Evolutionary conservation across 2,888 invertebrate species (phyloP).

Genomic region (Orthosia gracilis): DNA sequence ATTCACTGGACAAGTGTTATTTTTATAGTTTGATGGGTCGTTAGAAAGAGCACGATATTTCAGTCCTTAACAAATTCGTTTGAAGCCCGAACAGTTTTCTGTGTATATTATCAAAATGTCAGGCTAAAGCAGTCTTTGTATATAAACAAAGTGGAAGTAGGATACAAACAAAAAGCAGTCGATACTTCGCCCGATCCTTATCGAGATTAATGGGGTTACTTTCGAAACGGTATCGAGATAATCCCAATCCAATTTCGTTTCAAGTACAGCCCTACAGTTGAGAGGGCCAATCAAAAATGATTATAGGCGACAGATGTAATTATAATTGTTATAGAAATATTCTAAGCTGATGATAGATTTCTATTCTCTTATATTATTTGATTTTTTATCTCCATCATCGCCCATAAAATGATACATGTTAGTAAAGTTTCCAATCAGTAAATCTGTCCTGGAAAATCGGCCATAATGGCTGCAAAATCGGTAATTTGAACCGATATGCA

Average conservation of each 20-base stretch:
- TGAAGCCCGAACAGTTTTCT: not conserved
- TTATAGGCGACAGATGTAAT: conserved; percentile 70
- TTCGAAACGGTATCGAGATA: conserved; percentile 70
- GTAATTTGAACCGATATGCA: conserved; percentile 57
- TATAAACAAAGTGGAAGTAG: conserved; percentile 48
- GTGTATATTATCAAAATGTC: too few relatives aligned
- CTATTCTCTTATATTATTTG: conserved; percentile 1
- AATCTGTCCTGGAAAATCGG: conserved; percentile 47
- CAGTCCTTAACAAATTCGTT: not conserved
- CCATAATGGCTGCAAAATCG: conserved; percentile 50
- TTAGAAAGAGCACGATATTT: too few relatives aligned
- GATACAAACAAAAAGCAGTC: conserved; percentile 63
- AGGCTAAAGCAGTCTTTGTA: conserved; percentile 14
- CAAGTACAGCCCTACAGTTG: conserved; percentile 70
- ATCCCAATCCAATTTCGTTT: conserved; percentile 76
- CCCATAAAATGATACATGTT: conserved; percentile 23
- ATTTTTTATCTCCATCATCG: not conserved
- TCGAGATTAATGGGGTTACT: conserved; percentile 71
- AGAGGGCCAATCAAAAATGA: conserved; percentile 75
- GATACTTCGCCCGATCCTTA: conserved; percentile 63
- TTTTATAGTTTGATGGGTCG: not conserved
- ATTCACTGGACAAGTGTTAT: conserved; percentile 15
- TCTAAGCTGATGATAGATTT: not conserved
- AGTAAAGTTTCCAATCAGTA: conserved; percentile 35
- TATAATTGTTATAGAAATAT: conserved; percentile 56